These are phyloP conservation scores for Nymphalis urticae DNA, from an alignment of 2,888 invertebrate genomes.

Conservation along the genomic window DNA sequence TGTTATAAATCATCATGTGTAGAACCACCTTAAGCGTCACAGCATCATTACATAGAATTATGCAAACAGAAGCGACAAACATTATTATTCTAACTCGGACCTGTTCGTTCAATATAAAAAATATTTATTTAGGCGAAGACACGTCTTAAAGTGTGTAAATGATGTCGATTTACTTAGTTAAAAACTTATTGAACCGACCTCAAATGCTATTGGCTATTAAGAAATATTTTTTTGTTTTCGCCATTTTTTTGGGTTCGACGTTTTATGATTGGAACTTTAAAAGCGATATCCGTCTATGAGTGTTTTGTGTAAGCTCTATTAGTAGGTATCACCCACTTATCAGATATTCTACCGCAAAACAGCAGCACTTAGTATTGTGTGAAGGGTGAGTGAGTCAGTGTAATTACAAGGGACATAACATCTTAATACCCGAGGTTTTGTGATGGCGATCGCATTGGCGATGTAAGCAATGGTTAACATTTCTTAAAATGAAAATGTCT, in stretches of 20 bases:
- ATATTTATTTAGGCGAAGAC: slow-evolving; percentile 58
- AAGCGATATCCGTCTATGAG: no score
- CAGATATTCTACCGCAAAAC: no score
- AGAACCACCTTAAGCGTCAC: slow-evolving; percentile 14
- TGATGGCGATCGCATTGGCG: no score
- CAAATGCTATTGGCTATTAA: background rate
- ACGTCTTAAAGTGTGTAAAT: slow-evolving; percentile 30
- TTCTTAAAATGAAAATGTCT: no score
- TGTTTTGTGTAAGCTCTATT: no score
- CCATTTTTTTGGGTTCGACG: background rate
- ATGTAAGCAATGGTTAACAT: no score
- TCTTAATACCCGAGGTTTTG: no score
- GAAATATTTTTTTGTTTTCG: background rate
- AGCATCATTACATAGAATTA: slow-evolving; percentile 48
- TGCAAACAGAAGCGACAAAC: slow-evolving; percentile 54
- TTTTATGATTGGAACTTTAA: no score
- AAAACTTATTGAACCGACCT: slow-evolving; percentile 13
- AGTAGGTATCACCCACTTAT: no score
- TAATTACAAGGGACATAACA: no score
- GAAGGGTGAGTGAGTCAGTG: no score
- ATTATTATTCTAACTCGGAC: slow-evolving; percentile 52
- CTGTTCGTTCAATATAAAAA: slow-evolving; percentile 51
- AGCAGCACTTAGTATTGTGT: no score
- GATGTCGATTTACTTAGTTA: slow-evolving; percentile 45
- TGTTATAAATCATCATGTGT: background rate